Base-by-base conservation (phyloP, 2,888 invertebrate genomes). In the Lepidochitona cinerea region DNA sequence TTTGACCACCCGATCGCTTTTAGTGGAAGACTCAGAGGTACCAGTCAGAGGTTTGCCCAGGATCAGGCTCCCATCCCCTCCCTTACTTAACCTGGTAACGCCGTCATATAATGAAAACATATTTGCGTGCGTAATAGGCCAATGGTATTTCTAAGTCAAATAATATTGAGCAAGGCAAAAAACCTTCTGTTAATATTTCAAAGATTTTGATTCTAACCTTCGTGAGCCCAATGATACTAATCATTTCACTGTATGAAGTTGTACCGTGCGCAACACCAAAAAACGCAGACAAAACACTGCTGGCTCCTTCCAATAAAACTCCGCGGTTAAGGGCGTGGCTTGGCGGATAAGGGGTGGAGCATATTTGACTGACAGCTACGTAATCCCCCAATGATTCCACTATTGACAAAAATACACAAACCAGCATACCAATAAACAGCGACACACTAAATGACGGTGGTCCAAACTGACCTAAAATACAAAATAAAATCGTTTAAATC, bases 221-320 rank as follows among this genome's bases (percentile, higher is more conserved):
- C 29, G 64, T 64, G 18, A 64, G 64, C 33, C 33, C 64, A 1
- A 64, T 33, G 7, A 64, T 64, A 32, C 64, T 33, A 1, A 64
- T 64, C 64, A 64, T 64, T 26, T 64, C 64, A 7, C 64, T 64
- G 64, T 64, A 64, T 14, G 64, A 64, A 3, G 64, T 64, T 23
- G 64, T 64, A 4, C 29, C 64, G 29, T 64, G 64, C 5, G 26
- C 64, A 2, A 33, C 64, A 26, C 64, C 64, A 5, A 64, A 64
- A 18, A 26, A 2, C 3, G 29, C 64, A 3, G 64, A 26, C n/a
- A 64, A 23, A 9, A 64, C 5, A 7, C 64, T 64, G 29, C 64
- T 33, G 7, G 29, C 1, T 14, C 64, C 64, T 9, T 64, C 64
- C 3, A 64, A 4, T 1, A 64, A 7, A 18, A 64, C 18, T 5